Percentiles rank a stretch among this genome's conserved stretches.
These are phyloP conservation scores for Emydura subglobosa DNA, from an alignment of 2,113 vertebrate genomes.

Conservation along the genomic window DNA sequence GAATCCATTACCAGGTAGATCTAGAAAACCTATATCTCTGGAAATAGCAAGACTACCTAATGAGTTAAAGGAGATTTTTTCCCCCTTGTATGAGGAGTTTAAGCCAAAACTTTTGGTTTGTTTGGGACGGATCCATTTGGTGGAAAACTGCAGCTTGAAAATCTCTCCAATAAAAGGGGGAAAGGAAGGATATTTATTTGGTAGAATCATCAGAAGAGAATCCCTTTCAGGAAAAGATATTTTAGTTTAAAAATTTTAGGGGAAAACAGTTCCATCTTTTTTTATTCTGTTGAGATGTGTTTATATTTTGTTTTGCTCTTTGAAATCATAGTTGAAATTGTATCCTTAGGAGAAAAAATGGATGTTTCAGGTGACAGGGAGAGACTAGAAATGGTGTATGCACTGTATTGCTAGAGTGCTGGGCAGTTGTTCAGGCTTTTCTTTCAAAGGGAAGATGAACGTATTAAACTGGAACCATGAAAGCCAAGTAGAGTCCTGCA, in stretches of 20 bases:
- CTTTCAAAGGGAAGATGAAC: background rate
- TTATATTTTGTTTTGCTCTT: background rate
- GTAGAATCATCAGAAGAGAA: too few relatives aligned
- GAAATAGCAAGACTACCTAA: background rate
- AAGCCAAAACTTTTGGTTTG: background rate
- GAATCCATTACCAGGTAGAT: background rate
- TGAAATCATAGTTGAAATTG: too few relatives aligned
- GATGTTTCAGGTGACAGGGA: background rate
- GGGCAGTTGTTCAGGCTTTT: background rate
- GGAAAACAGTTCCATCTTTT: background rate
- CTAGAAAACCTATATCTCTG: background rate
- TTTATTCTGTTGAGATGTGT: too few relatives aligned
- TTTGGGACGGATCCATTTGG: background rate
- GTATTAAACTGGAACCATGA: background rate
- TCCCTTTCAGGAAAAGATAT: background rate
- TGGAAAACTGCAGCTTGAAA: too few relatives aligned
- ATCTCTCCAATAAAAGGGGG: background rate
- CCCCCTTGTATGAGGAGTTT: background rate
- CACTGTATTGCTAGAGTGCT: background rate
- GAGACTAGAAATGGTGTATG: background rate
- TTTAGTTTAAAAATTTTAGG: background rate
- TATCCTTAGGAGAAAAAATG: background rate
- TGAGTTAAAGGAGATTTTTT: background rate
- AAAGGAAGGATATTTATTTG: background rate
- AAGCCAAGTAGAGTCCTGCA: background rate